These are phyloP conservation scores for Apteryx mantelli DNA, from an alignment of 2,113 vertebrate genomes.

Conservation along the genomic window DNA sequence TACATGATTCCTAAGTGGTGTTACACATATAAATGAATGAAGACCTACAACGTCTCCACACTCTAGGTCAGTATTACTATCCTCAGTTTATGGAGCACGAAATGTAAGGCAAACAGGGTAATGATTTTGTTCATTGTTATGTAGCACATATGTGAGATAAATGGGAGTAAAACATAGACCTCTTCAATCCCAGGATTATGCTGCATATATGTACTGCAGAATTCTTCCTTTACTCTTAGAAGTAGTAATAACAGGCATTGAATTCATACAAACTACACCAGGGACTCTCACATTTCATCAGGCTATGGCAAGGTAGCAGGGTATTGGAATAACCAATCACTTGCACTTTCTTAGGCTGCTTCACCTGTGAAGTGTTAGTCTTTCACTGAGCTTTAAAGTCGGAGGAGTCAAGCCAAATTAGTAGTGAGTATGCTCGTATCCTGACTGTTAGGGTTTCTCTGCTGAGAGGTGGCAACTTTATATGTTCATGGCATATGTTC, in stretches of 20 bases:
- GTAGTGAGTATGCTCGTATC: not conserved
- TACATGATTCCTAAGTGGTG: not conserved
- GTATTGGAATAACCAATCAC: not conserved
- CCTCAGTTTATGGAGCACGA: not conserved
- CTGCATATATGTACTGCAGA: not conserved
- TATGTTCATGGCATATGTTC: conserved; percentile 13
- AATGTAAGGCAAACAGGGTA: not conserved
- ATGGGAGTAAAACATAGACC: not conserved
- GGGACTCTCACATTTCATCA: not conserved
- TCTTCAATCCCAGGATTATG: not conserved
- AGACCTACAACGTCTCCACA: not conserved
- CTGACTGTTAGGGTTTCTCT: not conserved
- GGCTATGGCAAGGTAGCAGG: not conserved
- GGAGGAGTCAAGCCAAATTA: not conserved
- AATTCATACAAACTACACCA: not conserved
- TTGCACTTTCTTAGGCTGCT: not conserved
- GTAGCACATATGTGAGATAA: not conserved
- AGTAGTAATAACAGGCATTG: not conserved
- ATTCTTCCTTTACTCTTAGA: not conserved
- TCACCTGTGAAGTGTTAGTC: not conserved
- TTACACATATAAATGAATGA: not conserved
- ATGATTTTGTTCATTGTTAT: not conserved
- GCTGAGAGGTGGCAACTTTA: conserved; percentile 32
- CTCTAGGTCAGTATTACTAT: not conserved
- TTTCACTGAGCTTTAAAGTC: not conserved